phyloP scores from a whole-genome alignment of 2,888 invertebrate species.

The Monoplex corrugatus region DNA sequence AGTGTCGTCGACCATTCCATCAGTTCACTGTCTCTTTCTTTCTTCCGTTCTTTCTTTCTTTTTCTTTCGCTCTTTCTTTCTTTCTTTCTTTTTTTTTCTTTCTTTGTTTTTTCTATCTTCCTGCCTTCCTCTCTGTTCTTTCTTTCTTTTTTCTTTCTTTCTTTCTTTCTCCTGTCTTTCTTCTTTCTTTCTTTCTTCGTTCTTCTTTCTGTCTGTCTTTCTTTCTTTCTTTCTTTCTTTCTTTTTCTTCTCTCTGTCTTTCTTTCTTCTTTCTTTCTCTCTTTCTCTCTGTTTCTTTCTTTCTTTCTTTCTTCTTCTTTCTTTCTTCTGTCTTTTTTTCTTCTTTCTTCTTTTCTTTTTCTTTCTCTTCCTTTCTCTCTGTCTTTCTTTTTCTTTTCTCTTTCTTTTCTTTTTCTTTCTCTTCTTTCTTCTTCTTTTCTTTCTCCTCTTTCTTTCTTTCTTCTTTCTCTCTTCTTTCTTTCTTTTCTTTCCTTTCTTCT shows the following conservation, averaged over 20 bases:
- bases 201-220: not conserved
- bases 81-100: not conserved
- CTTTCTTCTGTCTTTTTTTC: not conserved
- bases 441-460: not conserved
- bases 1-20: too few species aligned
- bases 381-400: not conserved
- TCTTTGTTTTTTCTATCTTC: not conserved
- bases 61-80: not conserved
- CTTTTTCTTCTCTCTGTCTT: not conserved
- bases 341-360: not conserved
- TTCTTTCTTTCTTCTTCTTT: conserved; percentile 37
- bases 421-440: not conserved
- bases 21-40: not conserved
- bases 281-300: not conserved
- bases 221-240: not conserved
- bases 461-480: not conserved
- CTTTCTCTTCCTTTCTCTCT: not conserved
- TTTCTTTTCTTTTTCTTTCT: not conserved
- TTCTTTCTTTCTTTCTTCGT: not conserved
- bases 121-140: too few species aligned
- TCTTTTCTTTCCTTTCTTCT: not conserved
- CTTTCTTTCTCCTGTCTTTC: not conserved
- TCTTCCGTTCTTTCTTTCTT: not conserved
- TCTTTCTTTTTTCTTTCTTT: too few species aligned
- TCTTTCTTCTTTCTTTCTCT: not conserved